Base-by-base conservation (phyloP, 2,888 invertebrate genomes). In the Chironomus riparius region DNA sequence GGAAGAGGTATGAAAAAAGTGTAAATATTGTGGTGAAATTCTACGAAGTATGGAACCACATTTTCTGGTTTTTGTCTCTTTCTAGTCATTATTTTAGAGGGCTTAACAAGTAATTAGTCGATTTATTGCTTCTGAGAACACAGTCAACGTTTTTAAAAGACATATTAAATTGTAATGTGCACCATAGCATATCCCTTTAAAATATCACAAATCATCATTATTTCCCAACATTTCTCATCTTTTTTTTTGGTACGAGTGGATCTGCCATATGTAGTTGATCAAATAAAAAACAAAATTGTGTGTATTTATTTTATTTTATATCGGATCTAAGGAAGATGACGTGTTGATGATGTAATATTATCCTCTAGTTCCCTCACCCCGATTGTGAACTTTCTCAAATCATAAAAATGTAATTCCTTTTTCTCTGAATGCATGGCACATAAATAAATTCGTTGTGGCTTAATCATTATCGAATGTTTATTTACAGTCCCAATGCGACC, bases 71-170 rank as follows among this genome's bases (percentile, higher is more conserved):
- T 70, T 4, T n/a, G n/a, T 50, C 50, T 50, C 50, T 50, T 28
- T 56, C 48, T 50, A 50, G 15, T 50, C 62, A 65, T 65, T 24
- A 12, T 65, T 21, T 24, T 65, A 21, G 56, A 56, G 47, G 56
- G 24, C 71, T 71, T 71, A 71, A 50, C 47, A 47, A 56, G 50
- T 71, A 71, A 71, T 71, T 71, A 71, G 71, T 71, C 50, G 71
- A 71, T 71, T 68, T 71, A 71, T 71, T 56, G 71, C 71, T 71
- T 71, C 71, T 71, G 22, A 47, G 71, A 71, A 71, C 71, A 24
- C 71, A 47, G 71, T 56, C 24, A 13, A 65, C 21, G 12, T 12
- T 22, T 13, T 22, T 65, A 22, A 65, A 24, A 24, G 21, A 65
- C 21, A 65, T 24, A 65, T 65, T 65, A 65, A 65, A n/a, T n/a